These are phyloP conservation scores for Neoitamus cyanurus DNA, from an alignment of 2,888 invertebrate species.

Conservation along the genomic window DNA sequence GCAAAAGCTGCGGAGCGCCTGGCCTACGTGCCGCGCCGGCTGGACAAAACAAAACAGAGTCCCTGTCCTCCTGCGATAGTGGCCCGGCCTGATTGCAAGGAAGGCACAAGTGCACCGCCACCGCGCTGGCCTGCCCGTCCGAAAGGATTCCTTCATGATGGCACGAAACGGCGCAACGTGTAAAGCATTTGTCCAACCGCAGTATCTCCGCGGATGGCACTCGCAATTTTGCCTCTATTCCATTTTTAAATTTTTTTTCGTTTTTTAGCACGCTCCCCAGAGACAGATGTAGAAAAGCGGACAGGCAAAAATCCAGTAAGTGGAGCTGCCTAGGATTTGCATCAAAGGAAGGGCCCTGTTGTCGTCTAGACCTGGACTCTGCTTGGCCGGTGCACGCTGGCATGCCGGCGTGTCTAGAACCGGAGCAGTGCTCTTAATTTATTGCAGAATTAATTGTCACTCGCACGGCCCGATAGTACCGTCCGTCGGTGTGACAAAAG, in stretches of 20 bases:
- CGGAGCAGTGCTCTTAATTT: slow-evolving; percentile 13
- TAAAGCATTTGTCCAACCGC: slow-evolving; percentile 17
- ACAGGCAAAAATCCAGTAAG: not conserved
- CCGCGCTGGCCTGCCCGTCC: not conserved
- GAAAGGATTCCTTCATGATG: not conserved
- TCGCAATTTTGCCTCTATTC: not conserved
- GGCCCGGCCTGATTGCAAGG: slow-evolving; percentile 3
- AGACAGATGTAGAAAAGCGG: not conserved
- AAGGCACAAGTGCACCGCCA: not conserved
- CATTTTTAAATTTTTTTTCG: not conserved
- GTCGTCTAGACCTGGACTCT: not conserved
- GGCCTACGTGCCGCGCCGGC: not conserved
- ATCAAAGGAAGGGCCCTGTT: not conserved
- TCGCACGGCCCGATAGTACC: not conserved
- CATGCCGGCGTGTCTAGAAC: not conserved
- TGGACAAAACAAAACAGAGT: slow-evolving; percentile 3
- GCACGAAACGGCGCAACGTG: slow-evolving; percentile 1
- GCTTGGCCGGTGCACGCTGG: not conserved
- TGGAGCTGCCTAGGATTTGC: not conserved
- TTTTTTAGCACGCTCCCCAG: not conserved
- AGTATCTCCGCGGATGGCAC: not conserved
- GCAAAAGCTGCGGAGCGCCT: not conserved
- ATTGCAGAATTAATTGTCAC: slow-evolving; percentile 34
- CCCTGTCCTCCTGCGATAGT: not conserved
- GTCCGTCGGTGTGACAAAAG: slow-evolving; percentile 20